phyloP scores from a whole-genome alignment of 2,888 invertebrate genomes.

The Athetis lepigone region DNA sequence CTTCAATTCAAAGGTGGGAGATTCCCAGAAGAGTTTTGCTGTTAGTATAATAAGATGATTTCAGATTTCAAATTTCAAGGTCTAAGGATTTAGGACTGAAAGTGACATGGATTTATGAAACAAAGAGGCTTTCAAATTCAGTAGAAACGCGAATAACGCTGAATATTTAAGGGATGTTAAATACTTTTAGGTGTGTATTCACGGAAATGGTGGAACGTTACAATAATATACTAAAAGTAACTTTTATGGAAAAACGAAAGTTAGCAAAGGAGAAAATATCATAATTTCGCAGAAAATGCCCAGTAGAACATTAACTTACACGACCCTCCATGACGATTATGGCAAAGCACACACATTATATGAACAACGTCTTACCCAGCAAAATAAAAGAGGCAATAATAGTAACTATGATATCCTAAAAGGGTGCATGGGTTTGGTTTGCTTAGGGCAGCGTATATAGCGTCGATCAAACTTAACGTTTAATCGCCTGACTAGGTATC shows the following conservation, averaged over 20 bases:
- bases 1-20: constrained; percentile 28
- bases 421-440: constrained; percentile 59
- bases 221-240: neutral
- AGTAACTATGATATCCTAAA: constrained; percentile 61
- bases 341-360: constrained; percentile 60
- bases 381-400: constrained; percentile 64
- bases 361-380: constrained; percentile 62
- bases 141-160: neutral
- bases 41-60: constrained; percentile 50
- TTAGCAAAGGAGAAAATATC: constrained; percentile 32
- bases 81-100: constrained; percentile 29
- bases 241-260: constrained; percentile 19
- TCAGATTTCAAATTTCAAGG: constrained; percentile 33
- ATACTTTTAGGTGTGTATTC: neutral
- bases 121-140: constrained; percentile 14
- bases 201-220: neutral
- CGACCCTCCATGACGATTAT: constrained; percentile 49
- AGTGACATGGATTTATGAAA: constrained; percentile 36
- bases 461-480: constrained; percentile 68
- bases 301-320: constrained; percentile 50
- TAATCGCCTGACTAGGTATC: constrained; percentile 68
- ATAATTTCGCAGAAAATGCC: constrained; percentile 31
- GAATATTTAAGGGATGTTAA: neutral
- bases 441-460: constrained; percentile 65
- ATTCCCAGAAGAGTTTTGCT: constrained; percentile 36